Evolutionary conservation across 2,113 vertebrate species (phyloP), one percentile per base, ranked within the genome.

Genomic region (Perca schrenkii): DNA sequence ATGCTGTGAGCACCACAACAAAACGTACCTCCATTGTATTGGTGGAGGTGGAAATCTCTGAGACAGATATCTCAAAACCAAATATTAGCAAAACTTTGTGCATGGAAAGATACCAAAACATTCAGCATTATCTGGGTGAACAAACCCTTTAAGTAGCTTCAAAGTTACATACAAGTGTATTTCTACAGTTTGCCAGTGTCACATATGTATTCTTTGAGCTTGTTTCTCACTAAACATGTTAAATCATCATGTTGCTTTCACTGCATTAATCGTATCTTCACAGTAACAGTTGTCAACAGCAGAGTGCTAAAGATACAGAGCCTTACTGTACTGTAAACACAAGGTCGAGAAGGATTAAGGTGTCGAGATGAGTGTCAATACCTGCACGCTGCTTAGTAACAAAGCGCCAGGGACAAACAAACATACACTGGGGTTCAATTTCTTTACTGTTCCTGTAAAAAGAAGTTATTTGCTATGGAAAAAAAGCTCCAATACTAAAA

Each of bases 301-400:
- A 71, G 4, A 54, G 43, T 19, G 46, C 64, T 77, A 61, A 77
- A 87, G 66, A 71, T 72, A 80, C 54, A 52, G 36, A 69, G 58
- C 47, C 63, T 67, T 21, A 40, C 46, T 80, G 56, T 60, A 52
- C 85, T 76, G 63, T 66, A 67, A 88, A 90, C 77, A 90, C 61
- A 6, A 78, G 52, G 43, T 80, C 28, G 11, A 60, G 74, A 47
- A 74, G 74, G 86, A 87, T 87, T 77, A 75, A 77, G 53, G 65
- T 65, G 70, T 86, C 57, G 63, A 66, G 73, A 85, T 69, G 19
- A 72, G 61, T 81, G 72, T 85, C 83, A 90, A 79, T 58, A 83
- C 73, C 76, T 80, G 72, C 47, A 82, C 2, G 57, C 50, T 72
- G 77, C 88, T 82, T 80, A 69, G 65, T 78, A 85, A 93, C 89